Evolutionary conservation across 92 coral and sea anemone genomes (phyloP), one percentile per base, ranked within the genome.

Genomic region (Paragorgia papillata): DNA sequence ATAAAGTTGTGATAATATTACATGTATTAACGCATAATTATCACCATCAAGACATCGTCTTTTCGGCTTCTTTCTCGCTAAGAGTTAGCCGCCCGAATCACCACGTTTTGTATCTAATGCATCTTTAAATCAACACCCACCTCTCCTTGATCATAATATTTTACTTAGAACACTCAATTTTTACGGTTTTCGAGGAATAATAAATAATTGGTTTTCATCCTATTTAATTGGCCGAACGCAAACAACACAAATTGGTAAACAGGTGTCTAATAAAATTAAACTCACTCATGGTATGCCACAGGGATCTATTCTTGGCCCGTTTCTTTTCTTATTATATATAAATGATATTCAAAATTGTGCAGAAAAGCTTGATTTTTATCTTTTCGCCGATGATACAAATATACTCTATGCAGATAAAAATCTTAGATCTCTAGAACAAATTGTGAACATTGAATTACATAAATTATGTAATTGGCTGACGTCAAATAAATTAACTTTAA

Each of bases 301-400:
- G 15, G 69, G 69, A 1, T 28, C 41, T 1, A 22, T 57, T 57
- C 31, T 57, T 15, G 62, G 62, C 3, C 62, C 62, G n/a, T 7
- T 29, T 57, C 37, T 29, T 30, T 62, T 62, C 30, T 33, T 62
- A 4, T 33, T 62, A 33, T 62, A 62, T 19, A 62, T 62, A 3
- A 62, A 62, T 31, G 69, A 62, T 31, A 6, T 62, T 28, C 6
- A 3, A 8, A 28, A 62, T 29, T 30, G 10, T 62, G 10, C 69
- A 25, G 21, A 29, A 3, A 29, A 7, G 12, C 24, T 62, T 26
- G 69, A 62, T 6, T 1, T 62, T 14, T 1, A 27, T 29, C 30
- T 15, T 3, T 62, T 62, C 3, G 69, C 69, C 15, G 69, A 62
- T 62, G 69, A 62, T n/a, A 9, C 69, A 15, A 62, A 62, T 62